Evolutionary conservation across 2,113 vertebrate species (phyloP).

Genomic region (Buteo buteo): DNA sequence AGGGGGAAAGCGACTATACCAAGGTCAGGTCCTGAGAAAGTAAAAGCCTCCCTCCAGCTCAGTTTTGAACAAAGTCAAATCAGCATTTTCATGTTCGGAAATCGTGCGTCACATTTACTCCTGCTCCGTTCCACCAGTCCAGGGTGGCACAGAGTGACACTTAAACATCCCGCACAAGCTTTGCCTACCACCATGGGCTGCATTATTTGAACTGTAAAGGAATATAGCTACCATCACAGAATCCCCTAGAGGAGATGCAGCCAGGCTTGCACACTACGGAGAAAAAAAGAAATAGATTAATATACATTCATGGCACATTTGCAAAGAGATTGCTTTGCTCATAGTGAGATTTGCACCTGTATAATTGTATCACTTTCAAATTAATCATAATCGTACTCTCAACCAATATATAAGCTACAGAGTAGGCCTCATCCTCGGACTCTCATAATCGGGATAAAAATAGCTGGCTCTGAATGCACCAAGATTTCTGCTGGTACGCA

Average conservation of each 20-base stretch:
- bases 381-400: constrained; percentile 43
- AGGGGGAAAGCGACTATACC: neutral
- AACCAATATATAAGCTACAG: neutral
- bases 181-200: neutral
- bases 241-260: neutral
- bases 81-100: neutral
- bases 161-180: neutral
- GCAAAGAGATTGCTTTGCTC: constrained; percentile 31
- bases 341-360: constrained; percentile 31
- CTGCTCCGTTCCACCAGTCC: neutral
- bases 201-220: neutral
- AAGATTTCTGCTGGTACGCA: neutral
- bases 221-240: constrained; percentile 1
- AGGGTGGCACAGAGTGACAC: neutral
- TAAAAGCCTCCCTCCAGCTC: neutral
- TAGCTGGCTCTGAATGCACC: constrained; percentile 23
- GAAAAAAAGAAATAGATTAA: constrained; percentile 17
- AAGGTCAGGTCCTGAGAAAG: neutral
- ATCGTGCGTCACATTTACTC: neutral
- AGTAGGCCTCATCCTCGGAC: constrained; percentile 13
- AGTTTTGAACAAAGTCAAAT: neutral
- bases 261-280: neutral
- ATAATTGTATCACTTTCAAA: constrained; percentile 59
- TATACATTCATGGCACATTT: constrained; percentile 27
- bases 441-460: neutral